These are phyloP conservation scores for Hypena proboscidalis DNA, from an alignment of 2,888 invertebrate species.

Conservation along the genomic window DNA sequence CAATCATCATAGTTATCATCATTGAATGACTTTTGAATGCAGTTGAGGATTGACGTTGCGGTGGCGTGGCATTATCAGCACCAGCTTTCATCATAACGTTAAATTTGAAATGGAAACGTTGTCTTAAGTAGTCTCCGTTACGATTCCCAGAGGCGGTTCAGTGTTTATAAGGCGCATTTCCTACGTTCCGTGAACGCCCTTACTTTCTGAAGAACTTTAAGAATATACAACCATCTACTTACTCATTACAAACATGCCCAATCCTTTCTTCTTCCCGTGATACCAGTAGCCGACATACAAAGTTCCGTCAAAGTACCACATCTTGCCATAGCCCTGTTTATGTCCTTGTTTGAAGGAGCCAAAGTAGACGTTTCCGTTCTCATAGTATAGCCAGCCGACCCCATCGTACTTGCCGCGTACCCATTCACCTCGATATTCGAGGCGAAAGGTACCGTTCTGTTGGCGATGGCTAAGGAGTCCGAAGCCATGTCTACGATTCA, in stretches of 20 bases:
- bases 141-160: too few relatives aligned
- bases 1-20: too few relatives aligned
- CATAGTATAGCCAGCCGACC: conserved; percentile 83
- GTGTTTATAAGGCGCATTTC: too few relatives aligned
- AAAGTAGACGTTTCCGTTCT: conserved; percentile 85
- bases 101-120: too few relatives aligned
- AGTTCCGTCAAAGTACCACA: conserved; percentile 86
- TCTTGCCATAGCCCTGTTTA: conserved; percentile 85
- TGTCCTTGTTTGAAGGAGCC: conserved; percentile 82
- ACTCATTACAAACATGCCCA: conserved; percentile 84
- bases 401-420: conserved; percentile 84
- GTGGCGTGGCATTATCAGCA: too few relatives aligned
- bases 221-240: conserved; percentile 17
- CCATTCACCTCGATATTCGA: conserved; percentile 87
- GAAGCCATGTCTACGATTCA: conserved; percentile 79
- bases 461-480: conserved; percentile 78
- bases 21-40: too few relatives aligned
- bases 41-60: too few relatives aligned
- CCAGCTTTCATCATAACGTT: too few relatives aligned
- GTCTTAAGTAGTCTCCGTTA: too few relatives aligned
- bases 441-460: conserved; percentile 67
- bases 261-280: conserved; percentile 72
- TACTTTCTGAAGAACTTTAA: too few relatives aligned
- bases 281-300: conserved; percentile 87
- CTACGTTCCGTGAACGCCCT: too few relatives aligned